Evolutionary conservation across 2,888 invertebrate species (phyloP).

Genomic region (Andricus quercusramuli): DNA sequence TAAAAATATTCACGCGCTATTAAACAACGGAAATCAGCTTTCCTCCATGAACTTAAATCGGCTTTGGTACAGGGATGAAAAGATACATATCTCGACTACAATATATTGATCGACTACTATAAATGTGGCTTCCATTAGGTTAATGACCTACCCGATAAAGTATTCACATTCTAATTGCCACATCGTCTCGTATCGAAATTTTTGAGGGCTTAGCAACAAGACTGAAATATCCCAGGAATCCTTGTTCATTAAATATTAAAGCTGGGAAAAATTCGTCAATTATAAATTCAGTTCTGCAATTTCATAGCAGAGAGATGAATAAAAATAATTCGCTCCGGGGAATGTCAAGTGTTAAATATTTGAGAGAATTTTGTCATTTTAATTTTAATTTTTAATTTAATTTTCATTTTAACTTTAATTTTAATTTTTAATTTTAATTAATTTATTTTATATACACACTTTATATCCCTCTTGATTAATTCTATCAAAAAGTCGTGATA

Average conservation of each 20-base stretch:
- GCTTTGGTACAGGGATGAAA: conserved; percentile 10
- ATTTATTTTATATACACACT: too few species aligned
- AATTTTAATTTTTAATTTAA: too few species aligned
- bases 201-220: conserved; percentile 12
- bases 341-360: neutral
- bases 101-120: conserved; percentile 25
- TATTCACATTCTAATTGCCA: conserved; percentile 52
- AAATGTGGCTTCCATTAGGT: conserved; percentile 57
- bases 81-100: neutral
- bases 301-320: neutral
- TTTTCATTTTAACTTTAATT: too few species aligned
- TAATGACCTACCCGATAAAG: conserved; percentile 65
- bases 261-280: neutral
- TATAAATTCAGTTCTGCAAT: neutral
- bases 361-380: neutral
- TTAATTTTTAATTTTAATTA: too few species aligned
- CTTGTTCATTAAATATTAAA: conserved; percentile 26
- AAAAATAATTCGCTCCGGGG: neutral
- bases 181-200: conserved; percentile 8
- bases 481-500: too few species aligned
- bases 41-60: neutral
- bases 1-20: neutral
- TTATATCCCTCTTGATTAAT: too few species aligned
- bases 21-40: neutral
- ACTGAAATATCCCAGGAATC: conserved; percentile 22